A percentile compares a stretch with the other conserved stretches of the same genome.
These are phyloP conservation scores for Myotis myotis DNA, from an alignment of 2,797 vertebrate genomes.

Conservation along the genomic window DNA sequence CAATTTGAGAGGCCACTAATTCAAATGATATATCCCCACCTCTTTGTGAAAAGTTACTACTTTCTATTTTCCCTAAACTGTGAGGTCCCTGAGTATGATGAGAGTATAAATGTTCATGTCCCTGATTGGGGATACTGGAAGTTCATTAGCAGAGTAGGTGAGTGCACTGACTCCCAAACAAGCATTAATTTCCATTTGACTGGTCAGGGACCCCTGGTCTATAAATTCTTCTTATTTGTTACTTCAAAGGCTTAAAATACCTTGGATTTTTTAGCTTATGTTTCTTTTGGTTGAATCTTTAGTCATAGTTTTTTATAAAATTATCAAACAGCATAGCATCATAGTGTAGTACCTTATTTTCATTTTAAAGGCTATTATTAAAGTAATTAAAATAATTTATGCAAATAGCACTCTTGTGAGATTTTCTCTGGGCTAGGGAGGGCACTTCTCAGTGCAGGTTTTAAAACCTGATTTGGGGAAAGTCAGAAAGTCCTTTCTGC, in stretches of 20 bases:
- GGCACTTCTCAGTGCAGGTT: background rate
- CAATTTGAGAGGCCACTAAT: background rate
- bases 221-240: background rate
- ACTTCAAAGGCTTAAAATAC: background rate
- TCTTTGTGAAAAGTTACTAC: slow-evolving; percentile 15
- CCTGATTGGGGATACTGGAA: background rate
- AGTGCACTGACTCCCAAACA: background rate
- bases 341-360: background rate
- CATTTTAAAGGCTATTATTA: background rate
- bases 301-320: background rate
- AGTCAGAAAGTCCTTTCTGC: background rate
- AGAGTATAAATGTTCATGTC: background rate
- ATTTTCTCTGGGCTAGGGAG: background rate
- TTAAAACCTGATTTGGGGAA: background rate
- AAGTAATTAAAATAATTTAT: background rate
- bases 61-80: background rate
- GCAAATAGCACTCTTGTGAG: background rate
- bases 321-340: background rate
- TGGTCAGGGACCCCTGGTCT: background rate
- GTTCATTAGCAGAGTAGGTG: background rate
- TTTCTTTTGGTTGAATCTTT: slow-evolving; percentile 16
- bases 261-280: background rate
- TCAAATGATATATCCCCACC: background rate
- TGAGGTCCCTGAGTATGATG: background rate
- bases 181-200: background rate